Evolutionary conservation across 2,888 invertebrate genomes (phyloP).

Genomic region (Hylaea fasciaria): DNA sequence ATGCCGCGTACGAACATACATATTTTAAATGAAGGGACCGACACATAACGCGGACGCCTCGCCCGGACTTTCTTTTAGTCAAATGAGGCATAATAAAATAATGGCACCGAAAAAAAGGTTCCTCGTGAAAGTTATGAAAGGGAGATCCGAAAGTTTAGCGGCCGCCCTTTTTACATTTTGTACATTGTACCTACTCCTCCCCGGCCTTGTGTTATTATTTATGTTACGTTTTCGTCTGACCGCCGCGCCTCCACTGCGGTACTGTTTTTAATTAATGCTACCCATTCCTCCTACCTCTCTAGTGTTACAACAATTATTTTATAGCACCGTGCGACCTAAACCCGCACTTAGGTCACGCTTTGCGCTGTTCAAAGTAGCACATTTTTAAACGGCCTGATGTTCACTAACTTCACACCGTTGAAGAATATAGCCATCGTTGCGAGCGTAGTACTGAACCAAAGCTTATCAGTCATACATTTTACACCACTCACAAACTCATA

Average conservation of each 20-base stretch:
- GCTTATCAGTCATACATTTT: no score
- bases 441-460: no score
- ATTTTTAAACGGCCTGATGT: no score
- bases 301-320: slow-evolving; percentile 83
- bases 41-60: slow-evolving; percentile 68
- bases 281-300: slow-evolving; percentile 73
- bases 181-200: slow-evolving; percentile 68
- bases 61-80: slow-evolving; percentile 79
- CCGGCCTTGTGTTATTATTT: slow-evolving; percentile 77
- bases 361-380: no score
- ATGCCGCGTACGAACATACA: slow-evolving; percentile 67
- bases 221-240: slow-evolving; percentile 76
- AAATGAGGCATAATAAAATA: slow-evolving; percentile 82
- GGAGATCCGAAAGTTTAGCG: slow-evolving; percentile 76
- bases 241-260: slow-evolving; percentile 68
- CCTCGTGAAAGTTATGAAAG: slow-evolving; percentile 78
- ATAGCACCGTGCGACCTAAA: no score
- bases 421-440: no score
- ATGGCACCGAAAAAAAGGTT: slow-evolving; percentile 76
- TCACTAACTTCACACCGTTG: no score
- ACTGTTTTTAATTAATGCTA: slow-evolving; percentile 80
- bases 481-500: no score
- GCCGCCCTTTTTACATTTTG: slow-evolving; percentile 72
- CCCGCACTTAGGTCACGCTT: no score
- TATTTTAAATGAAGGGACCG: slow-evolving; percentile 76